Base-by-base conservation (phyloP, 1,140 invertebrate genomes). In the Diploscapter pachys region DNA sequence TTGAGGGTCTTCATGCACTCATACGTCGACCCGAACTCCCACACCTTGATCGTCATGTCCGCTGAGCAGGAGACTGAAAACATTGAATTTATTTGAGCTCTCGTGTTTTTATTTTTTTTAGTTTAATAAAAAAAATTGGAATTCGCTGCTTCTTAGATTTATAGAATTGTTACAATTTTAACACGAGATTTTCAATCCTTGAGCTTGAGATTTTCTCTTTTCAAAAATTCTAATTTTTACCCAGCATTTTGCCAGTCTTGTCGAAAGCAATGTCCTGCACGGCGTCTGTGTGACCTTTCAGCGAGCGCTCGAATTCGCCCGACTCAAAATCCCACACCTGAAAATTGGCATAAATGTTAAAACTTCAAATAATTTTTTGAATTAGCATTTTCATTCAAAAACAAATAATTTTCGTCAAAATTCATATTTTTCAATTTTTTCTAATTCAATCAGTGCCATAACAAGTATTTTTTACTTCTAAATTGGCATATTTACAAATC, bases 241-340 rank as follows among this genome's bases (percentile, higher is more conserved):
- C 93, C 80, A 97, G 89, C 80, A 93, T 88, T 89, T 96, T 96
- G 73, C 94, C 94, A 82, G 91, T 91, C 72, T 90, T 89, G 88
- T 98, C 95, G 88, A 99, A 98, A 53, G 93, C 92, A 81, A 99
- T 91, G 87, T 99, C 96, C 88, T 99, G 96, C 68, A 99, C 94
- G 81, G 94, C 93, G 87, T 98, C 95, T 78, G 95, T 98, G 88
- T 99, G 96, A 53, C 96, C 96, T 88, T 98, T 98, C 4, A 99
- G 89, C 72, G 95, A 96, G 86, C 93, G 91, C 88, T 99, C 96
- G 87, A 93, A 98, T 86, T 98, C 95, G 69, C 96, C 96, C 77
- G 92, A 95, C 88, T 99, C 96, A 87, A 94, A 98, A 88, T 99
- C 96, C 95, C 96, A 99, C 76, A 97, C 91, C 88, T 89, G 72